These are phyloP conservation scores for Spizaetus ornatus DNA, from an alignment of 2,113 vertebrate genomes.

Conservation along the genomic window DNA sequence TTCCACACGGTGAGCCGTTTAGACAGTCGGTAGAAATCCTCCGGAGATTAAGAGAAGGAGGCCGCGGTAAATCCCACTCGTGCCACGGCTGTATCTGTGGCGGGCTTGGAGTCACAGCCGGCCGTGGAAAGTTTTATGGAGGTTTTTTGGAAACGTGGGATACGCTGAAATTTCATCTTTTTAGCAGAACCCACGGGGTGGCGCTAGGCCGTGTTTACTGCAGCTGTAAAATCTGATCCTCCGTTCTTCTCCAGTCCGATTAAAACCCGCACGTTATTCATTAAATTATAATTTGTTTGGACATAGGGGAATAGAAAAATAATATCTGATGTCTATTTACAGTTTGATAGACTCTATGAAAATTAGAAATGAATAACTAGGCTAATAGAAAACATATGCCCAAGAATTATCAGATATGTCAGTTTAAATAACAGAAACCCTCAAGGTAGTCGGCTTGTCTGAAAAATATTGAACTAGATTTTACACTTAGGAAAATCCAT, in stretches of 20 bases:
- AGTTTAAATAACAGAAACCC: neutral
- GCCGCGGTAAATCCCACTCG: neutral
- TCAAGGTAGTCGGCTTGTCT: neutral
- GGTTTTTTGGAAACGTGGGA: neutral
- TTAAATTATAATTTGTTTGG: neutral
- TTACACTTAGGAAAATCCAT: neutral
- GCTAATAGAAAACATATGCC: neutral
- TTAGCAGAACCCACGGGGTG: neutral
- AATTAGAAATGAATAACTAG: neutral
- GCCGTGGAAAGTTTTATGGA: neutral
- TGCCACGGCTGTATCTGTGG: neutral
- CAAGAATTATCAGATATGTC: neutral
- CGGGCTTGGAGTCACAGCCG: neutral
- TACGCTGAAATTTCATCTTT: neutral
- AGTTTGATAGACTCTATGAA: neutral
- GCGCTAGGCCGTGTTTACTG: neutral
- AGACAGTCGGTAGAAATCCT: neutral
- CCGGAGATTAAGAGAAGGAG: neutral
- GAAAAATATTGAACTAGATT: neutral
- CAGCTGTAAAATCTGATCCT: neutral
- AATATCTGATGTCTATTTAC: neutral
- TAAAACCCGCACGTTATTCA: rapidly evolving
- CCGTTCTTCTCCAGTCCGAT: neutral
- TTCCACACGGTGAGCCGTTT: neutral
- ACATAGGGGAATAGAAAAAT: neutral